Evolutionary conservation across 2,888 invertebrate species (phyloP), one percentile per base, ranked within the genome.

Genomic region (Sarcophaga rosellei): DNA sequence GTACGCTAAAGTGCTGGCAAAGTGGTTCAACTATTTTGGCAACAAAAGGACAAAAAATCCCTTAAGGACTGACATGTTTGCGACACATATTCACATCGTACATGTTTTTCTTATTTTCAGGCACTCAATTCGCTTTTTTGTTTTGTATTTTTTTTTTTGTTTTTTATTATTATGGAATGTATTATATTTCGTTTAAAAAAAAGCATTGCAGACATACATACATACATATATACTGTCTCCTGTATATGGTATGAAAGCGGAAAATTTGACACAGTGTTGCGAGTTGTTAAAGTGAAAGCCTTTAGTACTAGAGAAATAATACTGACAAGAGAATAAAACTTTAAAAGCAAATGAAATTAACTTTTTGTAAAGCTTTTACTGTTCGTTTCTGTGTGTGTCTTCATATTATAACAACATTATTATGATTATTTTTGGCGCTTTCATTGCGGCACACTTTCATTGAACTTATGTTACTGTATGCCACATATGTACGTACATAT

Each of bases 381-480:
- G 81, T 82, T 35, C 10, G 35, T 35, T 35, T 35, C 25, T 35
- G 0, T 8, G 8, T 10, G 35, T 77, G 21, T 68, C 2, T 21
- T 53, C 35, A 61, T 66, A 21, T 21, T 79, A 23, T 35, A 59
- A 76, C 35, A 53, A 15, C 53, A 53, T 53, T 53, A 69, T 74
- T 78, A 80, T 79, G 75, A 79, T 79, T 53, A 65, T 72, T 76
- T 79, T 84, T 79, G 79, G 79, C 68, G 69, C 74, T 79, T 35
- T 79, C 70, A 75, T 65, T 70, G 78, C 21, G 61, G 53, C 66
- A 62, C 44, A 77, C 70, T 81, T 23, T 12, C 53, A 6, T 47
- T 25, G 35, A 17, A 81, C 44, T 63, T 59, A 73, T 62, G n/a
- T 62, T 21, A 47, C 20, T 21, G n/a, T 23, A 70, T 70, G 44